Evolutionary conservation across 2,888 invertebrate genomes (phyloP).

Genomic region (Calameuta filiformis): DNA sequence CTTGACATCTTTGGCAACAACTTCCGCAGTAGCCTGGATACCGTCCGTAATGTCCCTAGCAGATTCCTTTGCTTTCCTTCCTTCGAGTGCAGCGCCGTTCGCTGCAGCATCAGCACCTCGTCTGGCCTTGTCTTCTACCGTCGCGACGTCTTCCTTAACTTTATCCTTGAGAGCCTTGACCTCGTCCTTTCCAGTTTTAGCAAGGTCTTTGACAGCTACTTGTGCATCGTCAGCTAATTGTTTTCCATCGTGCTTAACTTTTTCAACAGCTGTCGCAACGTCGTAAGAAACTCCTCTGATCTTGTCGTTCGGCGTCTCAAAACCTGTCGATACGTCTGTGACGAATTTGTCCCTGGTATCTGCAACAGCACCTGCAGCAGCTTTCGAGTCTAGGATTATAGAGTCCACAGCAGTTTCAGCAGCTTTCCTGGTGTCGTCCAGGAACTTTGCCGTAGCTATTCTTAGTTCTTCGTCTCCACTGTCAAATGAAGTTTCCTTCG

Average conservation of each 20-base stretch:
- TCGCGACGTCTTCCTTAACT: conserved; percentile 29
- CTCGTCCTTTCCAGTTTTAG: background rate
- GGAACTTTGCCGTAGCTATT: conserved; percentile 46
- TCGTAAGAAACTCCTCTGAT: conserved; percentile 46
- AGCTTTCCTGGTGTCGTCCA: conserved; percentile 49
- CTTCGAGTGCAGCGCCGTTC: background rate
- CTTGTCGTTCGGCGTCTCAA: conserved; percentile 45
- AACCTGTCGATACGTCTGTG: conserved; percentile 28
- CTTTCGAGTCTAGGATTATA: no score
- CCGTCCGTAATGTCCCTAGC: conserved; percentile 19
- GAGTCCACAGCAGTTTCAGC: conserved; percentile 34
- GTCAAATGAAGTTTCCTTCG: conserved; percentile 55
- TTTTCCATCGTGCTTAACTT: conserved; percentile 18
- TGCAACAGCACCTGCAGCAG: no score
- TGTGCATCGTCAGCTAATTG: conserved; percentile 18
- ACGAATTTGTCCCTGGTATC: conserved; percentile 22
- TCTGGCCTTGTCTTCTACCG: conserved; percentile 20
- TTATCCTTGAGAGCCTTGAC: background rate
- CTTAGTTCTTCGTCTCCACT: conserved; percentile 56
- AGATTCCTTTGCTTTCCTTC: background rate
- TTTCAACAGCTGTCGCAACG: conserved; percentile 21
- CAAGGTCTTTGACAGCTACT: conserved; percentile 10
- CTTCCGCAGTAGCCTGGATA: conserved; percentile 20
- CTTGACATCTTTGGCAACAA: background rate
- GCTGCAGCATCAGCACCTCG: background rate